phyloP scores from a whole-genome alignment of 2,888 invertebrate genomes.

The Suillia variegata region DNA sequence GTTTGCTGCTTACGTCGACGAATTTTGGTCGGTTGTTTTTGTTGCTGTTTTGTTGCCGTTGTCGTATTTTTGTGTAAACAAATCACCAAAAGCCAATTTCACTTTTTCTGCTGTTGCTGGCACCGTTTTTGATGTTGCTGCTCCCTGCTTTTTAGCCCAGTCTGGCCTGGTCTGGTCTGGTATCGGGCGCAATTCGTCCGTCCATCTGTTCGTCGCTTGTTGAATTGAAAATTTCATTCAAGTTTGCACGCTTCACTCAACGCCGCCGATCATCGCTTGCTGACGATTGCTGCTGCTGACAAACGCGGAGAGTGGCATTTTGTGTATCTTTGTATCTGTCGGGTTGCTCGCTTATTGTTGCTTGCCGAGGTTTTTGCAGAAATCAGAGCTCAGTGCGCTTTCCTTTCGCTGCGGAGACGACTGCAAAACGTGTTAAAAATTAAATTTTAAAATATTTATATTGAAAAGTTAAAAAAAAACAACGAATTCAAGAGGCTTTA shows the following conservation, averaged over 20 bases:
- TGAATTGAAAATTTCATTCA: constrained; percentile 2
- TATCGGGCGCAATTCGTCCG: too few relatives aligned
- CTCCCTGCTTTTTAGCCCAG: too few relatives aligned
- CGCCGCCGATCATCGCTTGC: not conserved
- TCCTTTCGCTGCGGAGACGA: constrained; percentile 36
- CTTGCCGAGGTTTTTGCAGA: constrained; percentile 33
- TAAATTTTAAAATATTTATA: not conserved
- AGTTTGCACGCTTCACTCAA: constrained; percentile 1
- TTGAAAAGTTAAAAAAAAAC: too few relatives aligned
- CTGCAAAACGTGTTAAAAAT: constrained; percentile 1
- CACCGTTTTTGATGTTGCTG: too few relatives aligned
- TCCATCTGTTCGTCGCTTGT: too few relatives aligned
- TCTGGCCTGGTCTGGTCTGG: too few relatives aligned
- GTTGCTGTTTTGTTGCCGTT: constrained; percentile 14
- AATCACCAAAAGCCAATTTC: constrained; percentile 17
- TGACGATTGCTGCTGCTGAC: constrained; percentile 1
- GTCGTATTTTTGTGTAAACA: constrained; percentile 19
- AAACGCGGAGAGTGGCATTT: not conserved
- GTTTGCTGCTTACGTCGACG: too few relatives aligned
- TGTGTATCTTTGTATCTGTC: not conserved
- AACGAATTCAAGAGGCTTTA: too few relatives aligned
- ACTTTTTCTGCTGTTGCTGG: constrained; percentile 17
- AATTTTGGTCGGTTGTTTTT: not conserved
- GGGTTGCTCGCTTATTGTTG: constrained; percentile 16
- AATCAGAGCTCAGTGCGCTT: constrained; percentile 54